Percentiles rank a stretch among this genome's conserved stretches.
phyloP scores from a whole-genome alignment of 2,797 vertebrate genomes.

The Enteromius paludinosus region DNA sequence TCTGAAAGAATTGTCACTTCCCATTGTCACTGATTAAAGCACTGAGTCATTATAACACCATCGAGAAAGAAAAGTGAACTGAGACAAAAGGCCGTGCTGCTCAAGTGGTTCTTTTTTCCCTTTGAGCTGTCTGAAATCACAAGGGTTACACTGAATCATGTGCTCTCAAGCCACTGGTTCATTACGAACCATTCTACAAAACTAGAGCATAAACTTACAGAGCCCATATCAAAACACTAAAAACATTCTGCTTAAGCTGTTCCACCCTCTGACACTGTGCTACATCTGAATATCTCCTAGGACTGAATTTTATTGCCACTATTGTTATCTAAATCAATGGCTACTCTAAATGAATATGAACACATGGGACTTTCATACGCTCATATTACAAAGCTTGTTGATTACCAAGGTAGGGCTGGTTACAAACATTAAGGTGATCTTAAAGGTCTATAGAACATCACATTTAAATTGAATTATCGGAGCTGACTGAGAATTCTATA shows the following conservation, averaged over 20 bases:
- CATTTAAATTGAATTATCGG: neutral
- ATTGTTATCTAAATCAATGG: neutral
- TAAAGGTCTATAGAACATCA: neutral
- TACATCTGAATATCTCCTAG: neutral
- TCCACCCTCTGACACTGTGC: neutral
- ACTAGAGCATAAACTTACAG: neutral
- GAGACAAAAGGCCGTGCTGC: slow-evolving; percentile 10
- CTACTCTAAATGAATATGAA: neutral
- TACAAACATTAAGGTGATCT: neutral
- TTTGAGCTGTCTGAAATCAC: slow-evolving; percentile 36
- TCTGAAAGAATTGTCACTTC: neutral
- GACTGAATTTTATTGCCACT: neutral
- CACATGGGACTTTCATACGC: neutral
- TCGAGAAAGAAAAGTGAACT: slow-evolving; percentile 8
- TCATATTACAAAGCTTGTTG: neutral
- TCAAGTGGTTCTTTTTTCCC: slow-evolving; percentile 19
- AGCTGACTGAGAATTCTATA: neutral
- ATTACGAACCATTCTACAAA: slow-evolving; percentile 11
- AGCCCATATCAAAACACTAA: neutral
- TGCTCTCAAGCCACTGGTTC: neutral
- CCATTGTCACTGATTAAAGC: slow-evolving; percentile 18
- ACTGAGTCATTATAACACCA: slow-evolving; percentile 28
- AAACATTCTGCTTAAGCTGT: neutral
- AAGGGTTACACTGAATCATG: slow-evolving; percentile 1
- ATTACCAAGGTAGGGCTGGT: neutral